These are phyloP conservation scores for Terebella lapidaria DNA, from an alignment of 2,888 invertebrate species.

Conservation along the genomic window DNA sequence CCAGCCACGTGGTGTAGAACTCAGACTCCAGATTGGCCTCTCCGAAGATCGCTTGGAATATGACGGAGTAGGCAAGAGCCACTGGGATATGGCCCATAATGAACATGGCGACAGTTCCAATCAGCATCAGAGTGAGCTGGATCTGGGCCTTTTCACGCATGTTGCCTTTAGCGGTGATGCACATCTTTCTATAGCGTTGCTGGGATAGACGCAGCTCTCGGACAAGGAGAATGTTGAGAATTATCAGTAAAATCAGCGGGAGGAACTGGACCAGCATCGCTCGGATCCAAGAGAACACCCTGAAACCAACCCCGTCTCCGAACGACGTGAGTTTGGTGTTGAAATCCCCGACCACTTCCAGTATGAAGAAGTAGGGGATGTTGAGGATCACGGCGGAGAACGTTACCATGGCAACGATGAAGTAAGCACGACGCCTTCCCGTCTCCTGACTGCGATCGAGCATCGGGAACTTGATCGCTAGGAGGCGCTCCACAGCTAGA, in stretches of 20 bases:
- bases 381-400: slow-evolving; percentile 4
- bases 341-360: background rate
- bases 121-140: slow-evolving; percentile 10
- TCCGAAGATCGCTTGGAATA: slow-evolving; percentile 10
- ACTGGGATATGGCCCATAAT: slow-evolving; percentile 11
- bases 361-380: slow-evolving; percentile 9
- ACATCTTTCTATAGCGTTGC: background rate
- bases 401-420: background rate
- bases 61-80: slow-evolving; percentile 8
- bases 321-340: slow-evolving; percentile 3
- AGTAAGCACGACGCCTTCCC: too few species aligned
- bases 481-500: slow-evolving; percentile 8
- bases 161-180: background rate
- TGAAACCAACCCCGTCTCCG: slow-evolving; percentile 5
- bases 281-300: slow-evolving; percentile 12
- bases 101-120: slow-evolving; percentile 15
- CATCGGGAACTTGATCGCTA: background rate
- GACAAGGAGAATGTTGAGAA: slow-evolving; percentile 9
- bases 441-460: background rate
- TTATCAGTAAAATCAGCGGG: slow-evolving; percentile 8
- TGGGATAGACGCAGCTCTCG: background rate
- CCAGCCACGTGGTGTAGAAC: slow-evolving; percentile 2
- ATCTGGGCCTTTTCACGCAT: slow-evolving; percentile 7
- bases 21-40: background rate
- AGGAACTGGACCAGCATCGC: slow-evolving; percentile 15